Base-by-base conservation (phyloP, 2,888 invertebrate genomes). In the Aphodius granarius region DNA sequence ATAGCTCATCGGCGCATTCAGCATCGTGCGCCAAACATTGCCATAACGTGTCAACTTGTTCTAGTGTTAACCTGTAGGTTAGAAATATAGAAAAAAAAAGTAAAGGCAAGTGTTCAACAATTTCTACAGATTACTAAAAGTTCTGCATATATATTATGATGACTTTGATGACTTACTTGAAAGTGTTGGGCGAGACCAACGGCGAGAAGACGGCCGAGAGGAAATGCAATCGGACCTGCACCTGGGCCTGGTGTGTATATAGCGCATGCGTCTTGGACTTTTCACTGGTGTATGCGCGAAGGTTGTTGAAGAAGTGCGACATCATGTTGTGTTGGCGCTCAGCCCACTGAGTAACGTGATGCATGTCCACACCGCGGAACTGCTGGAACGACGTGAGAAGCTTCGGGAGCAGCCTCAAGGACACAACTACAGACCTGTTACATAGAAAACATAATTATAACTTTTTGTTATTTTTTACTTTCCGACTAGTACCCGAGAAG, bases 281-380 rank as follows among this genome's bases (percentile, higher is more conserved):
- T 77, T 86, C 86, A 1, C 86, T 88, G 1, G 91, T 91, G 83
- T 94, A 97, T 80, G 93, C 92, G 73, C 94, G 93, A 71, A 97
- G 88, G 86, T 97, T 96, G 83, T 94, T 94, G 81, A 98, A 95
- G 87, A 97, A 97, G 84, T 96, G 92, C 13, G 93, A 92, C 94
- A 97, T 95, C 97, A 98, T 97, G 81, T 94, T 93, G 81, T 96
- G 94, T 83, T 97, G 95, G 65, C 94, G 91, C 84, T 97, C 97
- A 4, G 97, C 97, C 97, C 97, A 97, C 88, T 96, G 92, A 2
- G 97, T 96, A 80, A 95, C 93, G 85, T 93, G 92, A 87, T 95
- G 95, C 83, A 94, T 95, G 83, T 95, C 95, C 88, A 94, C 92
- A 22, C 95, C 94, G 0, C 97, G 92, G 82, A 96, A 92, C 85